phyloP scores from a whole-genome alignment of 2,888 invertebrate genomes.

The Lypha dubia region DNA sequence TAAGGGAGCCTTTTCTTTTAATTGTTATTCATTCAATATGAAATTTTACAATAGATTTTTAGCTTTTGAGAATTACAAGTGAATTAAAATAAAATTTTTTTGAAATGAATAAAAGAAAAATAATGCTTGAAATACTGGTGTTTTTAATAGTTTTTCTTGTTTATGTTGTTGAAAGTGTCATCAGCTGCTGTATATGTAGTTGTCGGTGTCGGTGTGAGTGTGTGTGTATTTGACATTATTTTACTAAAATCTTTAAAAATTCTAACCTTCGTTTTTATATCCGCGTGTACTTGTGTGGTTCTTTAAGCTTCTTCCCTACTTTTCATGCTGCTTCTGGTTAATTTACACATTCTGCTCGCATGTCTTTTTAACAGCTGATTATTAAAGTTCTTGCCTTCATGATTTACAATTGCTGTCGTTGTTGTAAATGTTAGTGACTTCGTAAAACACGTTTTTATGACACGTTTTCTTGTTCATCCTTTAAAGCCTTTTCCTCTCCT shows the following conservation, averaged over 20 bases:
- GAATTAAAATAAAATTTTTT: conserved; percentile 3
- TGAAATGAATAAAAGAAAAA: conserved; percentile 24
- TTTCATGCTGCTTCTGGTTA: background rate
- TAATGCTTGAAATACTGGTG: conserved; percentile 23
- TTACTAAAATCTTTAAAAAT: conserved; percentile 33
- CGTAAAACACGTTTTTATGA: conserved; percentile 65
- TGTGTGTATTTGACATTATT: conserved; percentile 47
- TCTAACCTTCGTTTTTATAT: conserved; percentile 59
- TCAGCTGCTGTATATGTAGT: too few relatives aligned
- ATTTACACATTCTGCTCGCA: background rate
- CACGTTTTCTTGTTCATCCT: conserved; percentile 59
- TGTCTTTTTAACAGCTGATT: conserved; percentile 65
- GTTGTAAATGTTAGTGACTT: conserved; percentile 69
- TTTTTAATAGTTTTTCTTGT: conserved; percentile 48
- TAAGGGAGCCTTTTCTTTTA: conserved; percentile 56
- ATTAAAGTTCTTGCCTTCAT: conserved; percentile 45
- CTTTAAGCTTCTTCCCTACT: conserved; percentile 12
- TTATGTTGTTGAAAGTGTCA: conserved; percentile 9
- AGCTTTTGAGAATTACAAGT: conserved; percentile 17
- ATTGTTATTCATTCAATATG: conserved; percentile 16
- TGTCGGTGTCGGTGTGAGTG: conserved; percentile 13
- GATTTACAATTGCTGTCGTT: conserved; percentile 26
- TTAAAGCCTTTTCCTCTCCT: conserved; percentile 43
- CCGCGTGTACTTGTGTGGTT: conserved; percentile 50
- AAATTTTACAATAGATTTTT: background rate